phyloP scores from a whole-genome alignment of 2,797 vertebrate species.

The Paramormyrops hopkinsi region DNA sequence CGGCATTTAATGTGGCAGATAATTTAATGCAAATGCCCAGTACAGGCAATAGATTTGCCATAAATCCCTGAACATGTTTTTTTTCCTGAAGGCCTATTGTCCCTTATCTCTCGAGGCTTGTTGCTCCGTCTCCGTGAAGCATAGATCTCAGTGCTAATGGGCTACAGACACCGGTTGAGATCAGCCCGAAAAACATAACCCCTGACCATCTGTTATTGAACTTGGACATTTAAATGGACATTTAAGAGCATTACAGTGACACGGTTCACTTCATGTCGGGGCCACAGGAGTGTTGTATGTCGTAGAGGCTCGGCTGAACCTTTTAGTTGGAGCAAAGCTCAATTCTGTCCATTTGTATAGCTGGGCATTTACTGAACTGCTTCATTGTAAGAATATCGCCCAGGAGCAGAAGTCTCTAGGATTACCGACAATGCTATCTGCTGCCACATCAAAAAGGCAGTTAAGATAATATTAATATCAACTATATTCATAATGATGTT shows the following conservation, averaged over 20 bases:
- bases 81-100: conserved; percentile 4
- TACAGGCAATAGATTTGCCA: conserved; percentile 7
- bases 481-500: background rate
- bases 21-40: conserved; percentile 11
- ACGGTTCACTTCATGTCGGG: background rate
- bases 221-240: background rate
- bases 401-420: background rate
- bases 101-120: conserved; percentile 5
- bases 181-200: background rate
- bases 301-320: background rate
- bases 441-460: background rate
- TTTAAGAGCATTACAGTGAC: conserved; percentile 4
- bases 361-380: background rate
- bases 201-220: conserved; percentile 1
- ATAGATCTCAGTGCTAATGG: conserved; percentile 3
- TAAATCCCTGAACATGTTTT: conserved; percentile 6
- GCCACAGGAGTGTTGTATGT: background rate
- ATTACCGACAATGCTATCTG: background rate
- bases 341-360: background rate
- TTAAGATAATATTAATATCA: background rate
- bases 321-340: background rate
- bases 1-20: conserved; percentile 13
- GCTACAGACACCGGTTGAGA: background rate
- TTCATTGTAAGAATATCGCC: background rate
- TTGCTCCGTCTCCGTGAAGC: background rate